These are phyloP conservation scores for Rhineura floridana DNA, from an alignment of 2,113 vertebrate genomes.

Conservation along the genomic window DNA sequence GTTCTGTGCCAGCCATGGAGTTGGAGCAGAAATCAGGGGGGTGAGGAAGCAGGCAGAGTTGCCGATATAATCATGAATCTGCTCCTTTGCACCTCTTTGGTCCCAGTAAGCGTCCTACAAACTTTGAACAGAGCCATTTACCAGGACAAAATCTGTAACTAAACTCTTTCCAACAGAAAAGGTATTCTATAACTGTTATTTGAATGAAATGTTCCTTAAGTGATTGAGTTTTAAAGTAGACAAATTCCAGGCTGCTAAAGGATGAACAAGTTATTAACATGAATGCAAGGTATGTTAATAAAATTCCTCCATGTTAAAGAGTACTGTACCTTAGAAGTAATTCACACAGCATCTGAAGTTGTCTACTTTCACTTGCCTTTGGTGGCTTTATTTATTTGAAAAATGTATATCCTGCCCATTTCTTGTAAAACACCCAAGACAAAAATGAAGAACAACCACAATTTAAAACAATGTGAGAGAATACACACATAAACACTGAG, in stretches of 20 bases:
- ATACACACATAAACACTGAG: neutral
- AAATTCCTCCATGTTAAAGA: constrained; percentile 12
- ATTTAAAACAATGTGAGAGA: neutral
- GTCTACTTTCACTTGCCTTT: neutral
- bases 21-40: no score
- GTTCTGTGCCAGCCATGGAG: no score
- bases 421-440: neutral
- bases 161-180: neutral
- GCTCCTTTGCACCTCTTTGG: no score
- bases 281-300: neutral
- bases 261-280: neutral
- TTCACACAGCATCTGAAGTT: neutral
- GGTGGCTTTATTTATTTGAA: neutral
- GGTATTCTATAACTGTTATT: neutral
- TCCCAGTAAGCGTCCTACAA: neutral
- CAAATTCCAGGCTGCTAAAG: neutral
- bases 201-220: neutral
- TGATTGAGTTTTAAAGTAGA: no score
- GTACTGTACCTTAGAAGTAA: neutral
- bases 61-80: no score
- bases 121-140: neutral
- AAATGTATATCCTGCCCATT: neutral
- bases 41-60: no score
- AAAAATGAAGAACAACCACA: neutral
- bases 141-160: neutral